Evolutionary conservation across 2,888 invertebrate species (phyloP).

Genomic region (Eledona agricola): DNA sequence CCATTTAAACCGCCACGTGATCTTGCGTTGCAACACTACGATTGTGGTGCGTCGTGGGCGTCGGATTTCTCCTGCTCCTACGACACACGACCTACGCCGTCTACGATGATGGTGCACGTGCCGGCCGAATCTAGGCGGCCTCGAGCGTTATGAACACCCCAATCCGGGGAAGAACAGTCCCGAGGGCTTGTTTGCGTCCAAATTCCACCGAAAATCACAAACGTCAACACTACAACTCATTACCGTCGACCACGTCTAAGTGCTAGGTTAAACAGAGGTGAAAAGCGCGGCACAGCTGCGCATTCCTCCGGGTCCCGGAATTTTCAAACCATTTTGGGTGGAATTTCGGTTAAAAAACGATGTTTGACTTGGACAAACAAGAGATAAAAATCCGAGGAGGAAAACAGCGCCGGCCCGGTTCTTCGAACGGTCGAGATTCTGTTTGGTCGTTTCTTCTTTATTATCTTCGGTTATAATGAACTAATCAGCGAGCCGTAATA

Average conservation of each 20-base stretch:
- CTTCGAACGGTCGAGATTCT: constrained; percentile 3
- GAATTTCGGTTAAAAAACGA: constrained; percentile 8
- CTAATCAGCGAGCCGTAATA: constrained; percentile 26
- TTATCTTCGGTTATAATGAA: constrained; percentile 20
- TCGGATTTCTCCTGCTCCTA: constrained; percentile 31
- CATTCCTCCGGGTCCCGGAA: constrained; percentile 16
- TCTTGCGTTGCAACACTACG: constrained; percentile 12
- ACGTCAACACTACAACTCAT: too few relatives aligned
- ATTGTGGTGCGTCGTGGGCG: constrained; percentile 16
- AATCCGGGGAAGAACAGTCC: not conserved
- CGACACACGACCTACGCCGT: constrained; percentile 29
- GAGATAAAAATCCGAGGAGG: constrained; percentile 17
- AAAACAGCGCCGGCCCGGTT: not conserved
- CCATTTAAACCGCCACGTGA: constrained; percentile 10
- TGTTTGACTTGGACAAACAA: constrained; percentile 22
- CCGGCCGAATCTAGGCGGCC: constrained; percentile 19
- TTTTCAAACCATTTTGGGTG: constrained; percentile 24
- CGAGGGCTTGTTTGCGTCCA: not conserved
- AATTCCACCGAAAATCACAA: too few relatives aligned
- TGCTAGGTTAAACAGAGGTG: constrained; percentile 1
- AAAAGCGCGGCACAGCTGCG: constrained; percentile 28
- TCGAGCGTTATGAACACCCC: constrained; percentile 6
- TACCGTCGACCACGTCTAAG: too few relatives aligned
- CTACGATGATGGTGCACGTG: constrained; percentile 25
- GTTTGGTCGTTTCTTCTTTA: constrained; percentile 1